These are phyloP conservation scores for Nannoperca obscura DNA, from an alignment of 2,797 vertebrate genomes.

Conservation along the genomic window DNA sequence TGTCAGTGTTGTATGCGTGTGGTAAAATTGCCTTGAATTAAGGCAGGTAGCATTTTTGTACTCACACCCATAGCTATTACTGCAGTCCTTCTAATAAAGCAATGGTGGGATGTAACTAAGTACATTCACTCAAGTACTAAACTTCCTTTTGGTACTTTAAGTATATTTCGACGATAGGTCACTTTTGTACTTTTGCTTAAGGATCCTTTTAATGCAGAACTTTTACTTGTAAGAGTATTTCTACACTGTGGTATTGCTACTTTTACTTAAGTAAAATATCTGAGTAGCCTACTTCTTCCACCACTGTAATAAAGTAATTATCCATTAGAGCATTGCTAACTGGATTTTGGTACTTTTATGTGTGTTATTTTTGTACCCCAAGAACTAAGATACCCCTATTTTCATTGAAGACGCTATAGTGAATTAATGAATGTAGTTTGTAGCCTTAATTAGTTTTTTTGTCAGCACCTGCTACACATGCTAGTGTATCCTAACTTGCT, in stretches of 20 bases:
- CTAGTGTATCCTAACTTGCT: background rate
- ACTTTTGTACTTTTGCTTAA: too few species aligned
- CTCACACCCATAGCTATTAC: too few species aligned
- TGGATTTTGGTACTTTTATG: background rate
- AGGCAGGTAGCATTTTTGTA: too few species aligned
- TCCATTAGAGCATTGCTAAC: background rate
- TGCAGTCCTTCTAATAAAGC: too few species aligned
- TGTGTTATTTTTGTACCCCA: too few species aligned
- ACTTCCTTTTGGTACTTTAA: background rate
- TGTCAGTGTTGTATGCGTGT: too few species aligned
- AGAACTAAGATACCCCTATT: too few species aligned
- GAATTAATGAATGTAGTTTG: background rate
- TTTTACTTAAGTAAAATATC: background rate
- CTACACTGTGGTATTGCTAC: background rate
- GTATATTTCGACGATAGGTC: background rate
- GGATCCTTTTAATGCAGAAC: background rate
- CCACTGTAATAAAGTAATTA: background rate
- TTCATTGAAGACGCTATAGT: too few species aligned
- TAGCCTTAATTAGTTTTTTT: background rate
- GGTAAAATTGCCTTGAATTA: too few species aligned
- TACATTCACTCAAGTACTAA: background rate
- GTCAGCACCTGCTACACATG: background rate
- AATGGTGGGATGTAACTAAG: too few species aligned
- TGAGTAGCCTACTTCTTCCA: background rate
- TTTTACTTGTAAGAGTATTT: background rate